Percentiles rank a stretch among this genome's conserved stretches.
These are phyloP conservation scores for Acridotheres tristis DNA, from an alignment of 2,797 vertebrate species.

Conservation along the genomic window DNA sequence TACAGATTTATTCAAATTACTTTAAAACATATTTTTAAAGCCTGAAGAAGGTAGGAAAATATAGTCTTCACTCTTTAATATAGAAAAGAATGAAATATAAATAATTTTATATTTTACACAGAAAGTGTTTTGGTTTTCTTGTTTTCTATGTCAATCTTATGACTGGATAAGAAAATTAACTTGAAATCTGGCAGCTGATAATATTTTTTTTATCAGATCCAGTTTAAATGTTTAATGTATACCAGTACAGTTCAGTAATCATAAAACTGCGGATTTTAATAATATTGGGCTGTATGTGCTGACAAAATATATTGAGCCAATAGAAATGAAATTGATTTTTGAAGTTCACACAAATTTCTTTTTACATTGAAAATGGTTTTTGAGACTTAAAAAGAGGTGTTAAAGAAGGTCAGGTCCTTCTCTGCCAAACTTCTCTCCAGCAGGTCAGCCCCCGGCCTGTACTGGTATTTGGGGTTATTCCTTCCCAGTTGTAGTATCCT, in stretches of 20 bases:
- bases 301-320: not conserved
- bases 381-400: not conserved
- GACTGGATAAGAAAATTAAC: not conserved
- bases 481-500: not conserved
- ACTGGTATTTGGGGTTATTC: not conserved
- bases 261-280: not conserved
- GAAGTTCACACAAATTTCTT: not conserved
- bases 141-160: not conserved
- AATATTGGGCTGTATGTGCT: rapidly evolving
- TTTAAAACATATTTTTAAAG: not conserved
- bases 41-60: not conserved
- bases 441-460: not conserved
- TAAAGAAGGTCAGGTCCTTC: not conserved
- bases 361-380: not conserved
- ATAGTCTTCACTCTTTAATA: not conserved
- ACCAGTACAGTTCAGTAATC: not conserved
- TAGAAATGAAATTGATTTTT: not conserved
- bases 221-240: not conserved
- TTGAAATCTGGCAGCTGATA: not conserved
- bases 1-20: not conserved
- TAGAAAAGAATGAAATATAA: not conserved
- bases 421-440: not conserved
- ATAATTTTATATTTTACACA: not conserved
- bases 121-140: not conserved
- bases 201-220: not conserved